A percentile compares a stretch with the other conserved stretches of the same genome.
These are phyloP conservation scores for Stenodema calcarata DNA, from an alignment of 2,888 invertebrate species.

Conservation along the genomic window DNA sequence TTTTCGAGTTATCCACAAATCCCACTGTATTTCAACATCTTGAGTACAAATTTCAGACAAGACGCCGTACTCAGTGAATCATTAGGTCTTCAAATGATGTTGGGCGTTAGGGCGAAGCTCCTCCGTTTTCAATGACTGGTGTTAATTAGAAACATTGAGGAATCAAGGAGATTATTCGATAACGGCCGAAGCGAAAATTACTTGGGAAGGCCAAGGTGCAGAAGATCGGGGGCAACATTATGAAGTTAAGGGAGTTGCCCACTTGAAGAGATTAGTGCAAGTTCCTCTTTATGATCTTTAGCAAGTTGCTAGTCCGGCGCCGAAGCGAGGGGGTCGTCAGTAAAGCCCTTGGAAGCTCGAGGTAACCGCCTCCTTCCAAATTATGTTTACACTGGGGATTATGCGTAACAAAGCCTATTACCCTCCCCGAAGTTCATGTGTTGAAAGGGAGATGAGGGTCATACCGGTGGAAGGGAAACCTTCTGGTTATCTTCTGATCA, in stretches of 20 bases:
- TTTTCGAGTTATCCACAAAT: no score
- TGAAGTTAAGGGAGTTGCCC: constrained; percentile 39
- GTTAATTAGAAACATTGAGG: neutral
- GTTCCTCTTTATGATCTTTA: constrained; percentile 38
- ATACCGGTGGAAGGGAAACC: neutral
- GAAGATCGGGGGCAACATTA: constrained; percentile 4
- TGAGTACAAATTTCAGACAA: no score
- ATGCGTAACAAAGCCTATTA: constrained; percentile 37
- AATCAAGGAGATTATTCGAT: constrained; percentile 10
- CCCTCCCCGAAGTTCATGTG: constrained; percentile 2
- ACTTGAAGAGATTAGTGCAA: constrained; percentile 30
- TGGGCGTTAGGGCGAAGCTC: no score
- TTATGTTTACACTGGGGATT: constrained; percentile 39
- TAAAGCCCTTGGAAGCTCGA: neutral
- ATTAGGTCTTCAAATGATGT: no score
- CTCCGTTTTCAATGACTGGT: neutral
- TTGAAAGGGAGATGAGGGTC: neutral
- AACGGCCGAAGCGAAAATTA: constrained; percentile 10
- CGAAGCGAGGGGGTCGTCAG: neutral
- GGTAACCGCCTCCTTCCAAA: neutral
- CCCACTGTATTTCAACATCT: no score
- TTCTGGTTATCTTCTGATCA: neutral
- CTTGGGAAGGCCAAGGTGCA: neutral
- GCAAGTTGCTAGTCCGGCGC: constrained; percentile 6
- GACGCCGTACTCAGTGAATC: no score